phyloP scores from a whole-genome alignment of 2,888 invertebrate genomes.

The Eupithecia insigniata region DNA sequence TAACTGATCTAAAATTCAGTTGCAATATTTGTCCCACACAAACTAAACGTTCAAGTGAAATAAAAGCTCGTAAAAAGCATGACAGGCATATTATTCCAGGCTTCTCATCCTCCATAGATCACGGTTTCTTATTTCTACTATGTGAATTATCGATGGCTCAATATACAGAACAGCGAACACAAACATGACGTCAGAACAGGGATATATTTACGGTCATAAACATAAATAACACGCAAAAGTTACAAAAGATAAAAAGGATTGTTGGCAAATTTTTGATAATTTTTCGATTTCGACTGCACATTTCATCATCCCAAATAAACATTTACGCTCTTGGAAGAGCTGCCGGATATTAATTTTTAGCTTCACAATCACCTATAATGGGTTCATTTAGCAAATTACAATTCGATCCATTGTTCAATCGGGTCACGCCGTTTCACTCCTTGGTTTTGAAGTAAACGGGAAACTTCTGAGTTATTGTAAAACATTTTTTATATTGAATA shows the following conservation, averaged over 20 bases:
- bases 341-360: conserved; percentile 65
- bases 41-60: too few relatives aligned
- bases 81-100: too few relatives aligned
- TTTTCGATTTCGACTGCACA: neutral
- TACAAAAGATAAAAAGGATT: neutral
- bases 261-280: neutral
- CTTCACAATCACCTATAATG: conserved; percentile 59
- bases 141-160: neutral
- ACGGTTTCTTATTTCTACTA: neutral
- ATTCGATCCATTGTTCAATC: conserved; percentile 52
- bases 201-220: neutral
- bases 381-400: conserved; percentile 52
- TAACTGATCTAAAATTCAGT: too few relatives aligned
- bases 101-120: too few relatives aligned
- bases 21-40: too few relatives aligned
- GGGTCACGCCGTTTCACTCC: conserved; percentile 42
- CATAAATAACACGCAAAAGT: neutral
- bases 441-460: conserved; percentile 20
- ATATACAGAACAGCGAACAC: neutral
- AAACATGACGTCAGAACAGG: neutral
- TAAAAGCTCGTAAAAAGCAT: too few relatives aligned
- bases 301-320: conserved; percentile 11
- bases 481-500: too few relatives aligned
- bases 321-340: conserved; percentile 48
- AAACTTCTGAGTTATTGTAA: conserved; percentile 14